These are phyloP conservation scores for Yasuhikotakia modesta DNA, from an alignment of 2,797 vertebrate species.

Conservation along the genomic window DNA sequence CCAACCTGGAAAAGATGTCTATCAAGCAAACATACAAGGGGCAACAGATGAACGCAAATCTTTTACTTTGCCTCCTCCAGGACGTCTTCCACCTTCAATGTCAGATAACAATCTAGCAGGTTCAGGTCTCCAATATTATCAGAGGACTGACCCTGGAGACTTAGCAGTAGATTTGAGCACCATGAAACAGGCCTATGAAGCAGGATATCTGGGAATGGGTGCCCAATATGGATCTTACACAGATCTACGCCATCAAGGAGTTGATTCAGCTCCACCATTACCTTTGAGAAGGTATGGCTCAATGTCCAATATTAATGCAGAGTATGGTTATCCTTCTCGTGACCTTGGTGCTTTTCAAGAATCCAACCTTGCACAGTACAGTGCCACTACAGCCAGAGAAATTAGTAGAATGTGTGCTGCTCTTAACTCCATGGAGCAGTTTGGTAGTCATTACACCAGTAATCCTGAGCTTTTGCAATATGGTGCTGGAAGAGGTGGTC, in stretches of 20 bases:
- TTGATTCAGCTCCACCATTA: conserved; percentile 81
- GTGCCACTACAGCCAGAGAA: conserved; percentile 95
- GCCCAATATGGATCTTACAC: conserved; percentile 96
- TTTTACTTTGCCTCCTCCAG: conserved; percentile 77
- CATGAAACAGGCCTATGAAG: conserved; percentile 90
- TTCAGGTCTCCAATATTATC: conserved; percentile 82
- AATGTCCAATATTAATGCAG: conserved; percentile 94
- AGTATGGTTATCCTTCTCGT: conserved; percentile 82
- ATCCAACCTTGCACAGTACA: conserved; percentile 94
- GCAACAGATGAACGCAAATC: conserved; percentile 74
- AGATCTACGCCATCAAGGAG: conserved; percentile 90
- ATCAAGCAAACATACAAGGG: conserved; percentile 71
- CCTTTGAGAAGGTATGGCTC: conserved; percentile 95
- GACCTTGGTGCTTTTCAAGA: conserved; percentile 86
- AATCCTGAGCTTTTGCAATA: conserved; percentile 86
- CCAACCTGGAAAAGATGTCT: conserved; percentile 71
- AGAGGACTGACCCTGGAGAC: conserved; percentile 81
- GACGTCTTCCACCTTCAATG: conserved; percentile 91
- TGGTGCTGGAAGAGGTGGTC: conserved; percentile 76
- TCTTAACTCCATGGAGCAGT: conserved; percentile 95
- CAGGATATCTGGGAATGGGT: conserved; percentile 87
- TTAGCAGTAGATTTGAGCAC: conserved; percentile 88
- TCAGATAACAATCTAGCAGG: conserved; percentile 93
- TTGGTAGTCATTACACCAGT: conserved; percentile 83
- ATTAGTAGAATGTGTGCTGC: conserved; percentile 98